Conservation (phyloP, 2,797 vertebrate species). For the Erpetoichthys calabaricus region DNA sequence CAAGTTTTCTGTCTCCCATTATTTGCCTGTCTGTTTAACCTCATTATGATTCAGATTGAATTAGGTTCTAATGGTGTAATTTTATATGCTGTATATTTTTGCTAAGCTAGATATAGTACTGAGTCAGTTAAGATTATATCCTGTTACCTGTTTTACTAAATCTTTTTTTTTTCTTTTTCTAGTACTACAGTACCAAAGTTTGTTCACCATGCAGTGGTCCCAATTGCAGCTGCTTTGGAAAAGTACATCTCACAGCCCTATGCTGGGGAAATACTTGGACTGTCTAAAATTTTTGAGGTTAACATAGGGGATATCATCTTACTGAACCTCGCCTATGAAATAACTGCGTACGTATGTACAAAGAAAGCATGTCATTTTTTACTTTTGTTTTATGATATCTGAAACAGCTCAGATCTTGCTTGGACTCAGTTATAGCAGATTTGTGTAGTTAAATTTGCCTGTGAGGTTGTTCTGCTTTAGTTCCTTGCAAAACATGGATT, state of each 20-base stretch:
- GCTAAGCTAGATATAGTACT: neutral
- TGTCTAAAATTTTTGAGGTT: slow-evolving; percentile 41
- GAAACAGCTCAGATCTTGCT: no score
- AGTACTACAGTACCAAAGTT: slow-evolving; percentile 66
- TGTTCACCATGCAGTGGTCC: slow-evolving; percentile 51
- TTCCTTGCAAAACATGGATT: no score
- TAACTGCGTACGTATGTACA: slow-evolving; percentile 61
- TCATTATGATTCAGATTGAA: no score
- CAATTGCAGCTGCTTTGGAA: slow-evolving; percentile 42
- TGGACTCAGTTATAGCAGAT: no score
- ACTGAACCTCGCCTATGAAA: slow-evolving; percentile 80
- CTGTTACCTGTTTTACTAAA: neutral
- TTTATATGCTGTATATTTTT: no score
- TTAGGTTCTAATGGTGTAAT: no score
- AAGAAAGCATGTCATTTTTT: neutral
- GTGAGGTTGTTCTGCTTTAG: no score
- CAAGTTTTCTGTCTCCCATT: no score
- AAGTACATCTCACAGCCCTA: slow-evolving; percentile 59
- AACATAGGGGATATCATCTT: slow-evolving; percentile 58
- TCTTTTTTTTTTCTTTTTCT: slow-evolving; percentile 11
- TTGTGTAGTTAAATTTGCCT: no score
- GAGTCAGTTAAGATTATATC: neutral
- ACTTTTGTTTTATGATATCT: neutral
- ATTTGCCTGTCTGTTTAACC: no score
- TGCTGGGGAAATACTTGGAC: slow-evolving; percentile 60